A percentile compares a stretch with the other conserved stretches of the same genome.
phyloP scores from a whole-genome alignment of 2,797 vertebrate species.

The Chaunax sp. region DNA sequence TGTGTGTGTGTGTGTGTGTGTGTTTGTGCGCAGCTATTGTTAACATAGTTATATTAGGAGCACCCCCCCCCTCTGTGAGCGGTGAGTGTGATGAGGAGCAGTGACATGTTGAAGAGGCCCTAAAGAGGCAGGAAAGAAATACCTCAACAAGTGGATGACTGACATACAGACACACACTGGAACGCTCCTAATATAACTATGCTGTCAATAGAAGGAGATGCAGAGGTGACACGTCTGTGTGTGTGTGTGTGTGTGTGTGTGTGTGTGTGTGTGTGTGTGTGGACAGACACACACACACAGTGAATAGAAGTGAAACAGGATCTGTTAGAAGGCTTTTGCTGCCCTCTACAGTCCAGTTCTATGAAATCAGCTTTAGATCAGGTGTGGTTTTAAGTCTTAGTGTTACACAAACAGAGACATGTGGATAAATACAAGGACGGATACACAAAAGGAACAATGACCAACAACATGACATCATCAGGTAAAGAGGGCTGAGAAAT shows the following conservation, averaged over 20 bases:
- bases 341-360: background rate
- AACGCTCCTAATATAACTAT: constrained; percentile 50
- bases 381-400: too few species aligned
- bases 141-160: constrained; percentile 52
- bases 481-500: too few species aligned
- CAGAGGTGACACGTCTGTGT: constrained; percentile 30
- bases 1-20: constrained; percentile 25
- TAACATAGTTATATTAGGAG: constrained; percentile 55
- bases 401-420: too few species aligned
- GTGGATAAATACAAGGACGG: too few species aligned
- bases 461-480: too few species aligned
- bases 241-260: too few species aligned
- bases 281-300: too few species aligned
- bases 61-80: background rate
- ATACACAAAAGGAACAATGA: too few species aligned
- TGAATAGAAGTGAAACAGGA: too few species aligned
- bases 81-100: constrained; percentile 29
- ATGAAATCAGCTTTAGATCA: too few species aligned
- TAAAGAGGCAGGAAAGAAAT: constrained; percentile 42
- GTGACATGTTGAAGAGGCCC: constrained; percentile 51
- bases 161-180: constrained; percentile 10
- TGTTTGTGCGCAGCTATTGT: constrained; percentile 42
- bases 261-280: too few species aligned
- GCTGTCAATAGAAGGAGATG: constrained; percentile 30
- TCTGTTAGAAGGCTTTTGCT: background rate